Evolutionary conservation across 2,888 invertebrate species (phyloP).

Genomic region (Cheilosia scutellata): DNA sequence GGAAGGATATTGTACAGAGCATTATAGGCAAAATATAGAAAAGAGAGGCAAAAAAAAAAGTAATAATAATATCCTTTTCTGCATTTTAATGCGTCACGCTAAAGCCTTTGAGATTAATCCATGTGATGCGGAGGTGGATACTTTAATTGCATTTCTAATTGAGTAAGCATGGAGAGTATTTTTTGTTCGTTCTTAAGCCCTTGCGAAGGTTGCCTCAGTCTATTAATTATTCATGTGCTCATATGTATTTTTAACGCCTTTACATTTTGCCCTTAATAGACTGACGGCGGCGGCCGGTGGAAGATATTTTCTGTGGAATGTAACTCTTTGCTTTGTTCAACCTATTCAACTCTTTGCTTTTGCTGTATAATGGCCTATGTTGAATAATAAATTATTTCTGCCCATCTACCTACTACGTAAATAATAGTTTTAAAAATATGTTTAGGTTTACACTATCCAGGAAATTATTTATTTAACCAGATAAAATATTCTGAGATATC

Average conservation of each 20-base stretch:
- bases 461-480: too few relatives aligned
- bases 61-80: slow-evolving; percentile 6
- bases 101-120: slow-evolving; percentile 50
- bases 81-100: slow-evolving; percentile 55
- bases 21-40: background rate
- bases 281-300: too few relatives aligned
- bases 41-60: slow-evolving; percentile 3
- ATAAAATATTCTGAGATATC: too few relatives aligned
- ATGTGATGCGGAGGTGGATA: slow-evolving; percentile 14
- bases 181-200: background rate
- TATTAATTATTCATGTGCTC: slow-evolving; percentile 33
- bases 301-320: too few relatives aligned
- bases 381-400: too few relatives aligned
- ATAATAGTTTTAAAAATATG: too few relatives aligned
- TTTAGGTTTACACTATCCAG: too few relatives aligned
- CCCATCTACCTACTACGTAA: too few relatives aligned
- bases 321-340: too few relatives aligned
- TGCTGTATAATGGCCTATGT: too few relatives aligned
- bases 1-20: slow-evolving; percentile 28
- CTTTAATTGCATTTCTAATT: slow-evolving; percentile 59
- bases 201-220: background rate
- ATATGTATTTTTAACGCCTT: slow-evolving; percentile 12
- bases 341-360: too few relatives aligned
- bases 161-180: slow-evolving; percentile 9
- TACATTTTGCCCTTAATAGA: slow-evolving; percentile 12